Evolutionary conservation across 1,140 invertebrate species (phyloP), one percentile per base, ranked within the genome.

Genomic region (Spodoptera frugiperda): DNA sequence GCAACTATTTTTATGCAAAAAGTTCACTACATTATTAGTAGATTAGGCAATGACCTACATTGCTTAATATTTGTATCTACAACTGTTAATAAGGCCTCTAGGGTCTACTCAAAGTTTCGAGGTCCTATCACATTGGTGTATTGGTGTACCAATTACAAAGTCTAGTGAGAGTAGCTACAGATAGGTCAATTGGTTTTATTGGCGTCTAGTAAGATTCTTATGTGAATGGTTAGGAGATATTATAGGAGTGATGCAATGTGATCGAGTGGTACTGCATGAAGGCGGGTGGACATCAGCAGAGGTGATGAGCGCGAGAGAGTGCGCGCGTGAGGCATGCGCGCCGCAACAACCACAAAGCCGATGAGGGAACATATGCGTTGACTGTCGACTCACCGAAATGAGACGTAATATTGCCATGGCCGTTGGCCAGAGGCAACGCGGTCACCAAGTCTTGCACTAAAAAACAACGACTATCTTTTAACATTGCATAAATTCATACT

Each of bases 371-470:
- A 83, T 86, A 87, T 87, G 84, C 87, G 85, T 87, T 81, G 81
- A 84, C 85, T 88, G 88, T 92, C 93, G 91, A 94, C 93, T 94
- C 93, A 94, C 93, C 92, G 83, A 94, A 94, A 92, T 93, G 91
- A 90, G 92, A 92, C 91, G 91, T 90, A 84, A 91, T 89, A 92
- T 93, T 93, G 88, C 91, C 91, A 89, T 94, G 93, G 88, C 93
- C 93, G 89, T 94, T 94, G 86, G 93, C 93, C 91, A 93, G 88
- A 82, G 93, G 93, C 92, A 94, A 94, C 84, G 93, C 93, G 84
- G 93, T 94, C 93, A 94, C 93, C 93, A 94, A 91, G 88, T 94
- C 93, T 93, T 94, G 91, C 93, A 94, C 93, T 93, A 94, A 92
- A 93, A 94, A 94, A 94, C 86, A 93, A 94, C 89, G 85, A 93